Evolutionary conservation across 2,797 vertebrate species (phyloP).

Genomic region (Gymnopithys bicolor): DNA sequence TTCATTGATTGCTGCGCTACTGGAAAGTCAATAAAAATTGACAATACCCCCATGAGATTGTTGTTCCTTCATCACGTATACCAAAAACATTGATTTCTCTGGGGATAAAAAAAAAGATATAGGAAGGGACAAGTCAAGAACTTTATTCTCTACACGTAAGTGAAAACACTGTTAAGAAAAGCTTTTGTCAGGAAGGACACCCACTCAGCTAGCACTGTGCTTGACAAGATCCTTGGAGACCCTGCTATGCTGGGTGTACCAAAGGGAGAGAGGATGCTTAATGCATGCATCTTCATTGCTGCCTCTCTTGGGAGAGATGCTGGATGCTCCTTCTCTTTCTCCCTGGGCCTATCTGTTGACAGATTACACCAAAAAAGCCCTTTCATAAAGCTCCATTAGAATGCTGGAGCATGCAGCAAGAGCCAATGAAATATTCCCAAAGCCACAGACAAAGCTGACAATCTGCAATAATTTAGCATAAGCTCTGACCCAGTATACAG

Average conservation of each 20-base stretch:
- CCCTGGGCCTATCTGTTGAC: background rate
- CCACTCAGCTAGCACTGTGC: background rate
- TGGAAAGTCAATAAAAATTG: background rate
- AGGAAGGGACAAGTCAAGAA: background rate
- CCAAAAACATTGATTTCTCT: background rate
- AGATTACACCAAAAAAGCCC: background rate
- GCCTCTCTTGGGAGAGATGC: background rate
- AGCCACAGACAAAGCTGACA: conserved; percentile 43
- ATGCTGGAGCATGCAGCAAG: conserved; percentile 11
- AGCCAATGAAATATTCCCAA: conserved; percentile 45
- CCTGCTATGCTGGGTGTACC: background rate
- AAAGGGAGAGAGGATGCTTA: conserved; percentile 13
- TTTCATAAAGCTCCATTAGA: conserved; percentile 49
- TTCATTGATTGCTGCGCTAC: background rate
- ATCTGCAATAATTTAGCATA: conserved; percentile 33
- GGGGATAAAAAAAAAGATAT: background rate
- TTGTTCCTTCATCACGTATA: background rate
- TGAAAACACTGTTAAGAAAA: background rate
- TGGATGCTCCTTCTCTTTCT: conserved; percentile 11
- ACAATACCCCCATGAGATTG: background rate
- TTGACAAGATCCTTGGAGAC: background rate
- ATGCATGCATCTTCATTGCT: conserved; percentile 4
- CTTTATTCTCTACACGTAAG: background rate
- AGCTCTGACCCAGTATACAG: conserved; percentile 14
- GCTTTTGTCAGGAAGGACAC: background rate